Percentiles rank a stretch among this genome's conserved stretches.
These are phyloP conservation scores for Apteryx owenii DNA, from an alignment of 2,113 vertebrate genomes.

Conservation along the genomic window DNA sequence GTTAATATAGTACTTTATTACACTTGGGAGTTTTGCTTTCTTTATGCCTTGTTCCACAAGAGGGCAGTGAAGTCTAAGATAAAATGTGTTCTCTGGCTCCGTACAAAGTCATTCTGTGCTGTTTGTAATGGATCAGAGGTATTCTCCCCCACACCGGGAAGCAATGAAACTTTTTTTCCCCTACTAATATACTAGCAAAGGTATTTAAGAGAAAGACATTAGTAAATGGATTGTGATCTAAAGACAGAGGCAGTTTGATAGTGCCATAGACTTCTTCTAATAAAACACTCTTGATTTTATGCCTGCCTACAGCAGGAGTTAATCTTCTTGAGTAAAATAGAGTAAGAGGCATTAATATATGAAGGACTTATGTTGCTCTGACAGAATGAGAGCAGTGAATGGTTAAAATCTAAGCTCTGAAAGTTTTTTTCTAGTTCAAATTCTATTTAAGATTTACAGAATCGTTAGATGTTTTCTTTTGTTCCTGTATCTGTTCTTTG, in stretches of 20 bases:
- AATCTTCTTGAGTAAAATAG: not conserved
- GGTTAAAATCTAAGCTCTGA: not conserved
- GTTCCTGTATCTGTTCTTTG: not conserved
- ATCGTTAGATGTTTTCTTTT: not conserved
- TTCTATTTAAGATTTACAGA: not conserved
- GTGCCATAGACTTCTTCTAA: not conserved
- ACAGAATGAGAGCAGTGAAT: not conserved
- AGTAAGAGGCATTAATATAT: not conserved
- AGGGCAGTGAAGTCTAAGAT: conserved; percentile 63
- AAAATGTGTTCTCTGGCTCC: not conserved
- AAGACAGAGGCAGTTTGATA: not conserved
- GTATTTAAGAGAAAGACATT: not conserved
- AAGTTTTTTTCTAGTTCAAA: not conserved
- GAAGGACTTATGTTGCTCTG: not conserved
- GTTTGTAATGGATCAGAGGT: not conserved
- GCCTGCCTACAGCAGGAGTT: not conserved
- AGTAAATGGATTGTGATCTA: not conserved
- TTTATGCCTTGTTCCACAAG: conserved; percentile 58
- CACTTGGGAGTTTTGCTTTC: not conserved
- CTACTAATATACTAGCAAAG: not conserved
- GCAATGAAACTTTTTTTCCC: not conserved
- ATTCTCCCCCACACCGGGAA: not conserved
- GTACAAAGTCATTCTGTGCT: rapidly evolving
- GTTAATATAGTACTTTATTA: not conserved
- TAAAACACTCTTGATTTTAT: not conserved